Conservation (phyloP, 1,140 invertebrate species). For the Scaptodrosophila lebanonensis region DNA sequence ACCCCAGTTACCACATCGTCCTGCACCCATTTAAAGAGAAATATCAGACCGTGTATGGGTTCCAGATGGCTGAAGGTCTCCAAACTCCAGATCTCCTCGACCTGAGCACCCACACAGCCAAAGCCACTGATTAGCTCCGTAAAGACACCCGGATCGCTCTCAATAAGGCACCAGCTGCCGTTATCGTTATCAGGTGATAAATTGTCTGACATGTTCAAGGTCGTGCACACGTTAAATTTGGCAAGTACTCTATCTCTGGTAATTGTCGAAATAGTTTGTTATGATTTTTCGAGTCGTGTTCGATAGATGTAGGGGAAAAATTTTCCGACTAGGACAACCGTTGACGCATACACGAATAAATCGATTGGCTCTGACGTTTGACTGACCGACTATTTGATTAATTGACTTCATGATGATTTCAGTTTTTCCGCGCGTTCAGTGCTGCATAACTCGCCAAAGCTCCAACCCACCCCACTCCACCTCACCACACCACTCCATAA, state of each 20-base stretch:
- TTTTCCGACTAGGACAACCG: no score
- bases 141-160: conserved; percentile 99
- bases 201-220: no score
- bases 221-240: no score
- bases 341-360: no score
- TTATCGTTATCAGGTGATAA: no score
- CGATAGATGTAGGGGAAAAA: no score
- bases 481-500: neutral
- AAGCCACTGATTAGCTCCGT: conserved; percentile 97
- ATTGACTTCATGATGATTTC: conserved; percentile 23
- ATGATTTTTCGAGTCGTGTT: no score
- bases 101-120: conserved; percentile 93
- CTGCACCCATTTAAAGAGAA: conserved; percentile 98
- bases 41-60: conserved; percentile 99
- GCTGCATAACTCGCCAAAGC: neutral
- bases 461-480: neutral
- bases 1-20: conserved; percentile 91
- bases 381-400: conserved; percentile 26
- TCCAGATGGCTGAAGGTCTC: conserved; percentile 94
- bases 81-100: conserved; percentile 98
- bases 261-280: no score
- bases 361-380: no score
- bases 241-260: no score
- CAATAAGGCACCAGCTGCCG: conserved; percentile 99
- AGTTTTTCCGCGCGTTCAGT: no score